Evolutionary conservation across 2,797 vertebrate genomes (phyloP).

Genomic region (Peromyscus eremicus): DNA sequence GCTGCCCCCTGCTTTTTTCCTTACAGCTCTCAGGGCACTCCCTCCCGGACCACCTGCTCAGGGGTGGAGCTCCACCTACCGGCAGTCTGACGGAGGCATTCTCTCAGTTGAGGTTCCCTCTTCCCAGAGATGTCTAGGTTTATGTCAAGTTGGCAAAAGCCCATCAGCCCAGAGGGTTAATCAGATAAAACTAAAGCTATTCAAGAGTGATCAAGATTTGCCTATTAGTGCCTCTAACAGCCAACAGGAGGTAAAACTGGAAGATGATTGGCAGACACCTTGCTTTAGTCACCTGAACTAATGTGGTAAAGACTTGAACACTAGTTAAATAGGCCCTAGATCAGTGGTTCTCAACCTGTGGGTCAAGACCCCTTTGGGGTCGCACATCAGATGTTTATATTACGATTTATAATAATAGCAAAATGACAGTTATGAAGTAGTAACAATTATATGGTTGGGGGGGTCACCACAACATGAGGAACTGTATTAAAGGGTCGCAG

Average conservation of each 20-base stretch:
- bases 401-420: background rate
- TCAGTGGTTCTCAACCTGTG: background rate
- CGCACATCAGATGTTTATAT: background rate
- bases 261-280: conserved; percentile 10
- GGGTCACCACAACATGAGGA: background rate
- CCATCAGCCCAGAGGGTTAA: background rate
- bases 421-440: background rate
- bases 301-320: background rate
- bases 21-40: too few species aligned
- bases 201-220: background rate
- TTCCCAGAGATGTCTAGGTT: background rate
- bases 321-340: background rate
- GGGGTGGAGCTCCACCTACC: background rate
- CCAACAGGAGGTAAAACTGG: background rate
- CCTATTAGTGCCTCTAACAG: background rate
- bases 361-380: too few species aligned
- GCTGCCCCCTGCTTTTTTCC: background rate
- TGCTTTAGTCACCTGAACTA: background rate
- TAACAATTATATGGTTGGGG: too few species aligned
- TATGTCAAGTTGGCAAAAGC: background rate
- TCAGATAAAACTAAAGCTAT: background rate
- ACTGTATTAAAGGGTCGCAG: background rate
- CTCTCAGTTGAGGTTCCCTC: background rate
- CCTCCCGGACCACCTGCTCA: background rate
- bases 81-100: background rate